Conservation (phyloP, 2,113 vertebrate species). For the Vicugna pacos region DNA sequence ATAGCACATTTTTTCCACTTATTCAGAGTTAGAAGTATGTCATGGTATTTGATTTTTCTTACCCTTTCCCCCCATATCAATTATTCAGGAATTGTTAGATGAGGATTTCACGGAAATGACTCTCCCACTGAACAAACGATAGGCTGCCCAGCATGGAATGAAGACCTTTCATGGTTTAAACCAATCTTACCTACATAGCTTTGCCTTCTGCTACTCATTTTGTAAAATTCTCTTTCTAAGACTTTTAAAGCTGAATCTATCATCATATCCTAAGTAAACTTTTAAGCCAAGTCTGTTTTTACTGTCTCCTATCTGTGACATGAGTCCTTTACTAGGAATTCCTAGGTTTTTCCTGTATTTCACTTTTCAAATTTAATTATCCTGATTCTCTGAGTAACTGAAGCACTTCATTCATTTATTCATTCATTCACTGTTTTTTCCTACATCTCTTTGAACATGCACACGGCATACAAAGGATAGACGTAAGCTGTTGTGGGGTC, state of each 20-base stretch:
- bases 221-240: neutral
- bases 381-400: neutral
- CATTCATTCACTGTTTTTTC: neutral
- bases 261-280: neutral
- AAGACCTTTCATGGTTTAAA: neutral
- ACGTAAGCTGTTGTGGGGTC: neutral
- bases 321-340: neutral
- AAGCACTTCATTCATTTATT: neutral
- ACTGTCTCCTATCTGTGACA: neutral
- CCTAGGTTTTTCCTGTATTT: neutral
- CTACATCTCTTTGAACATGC: neutral
- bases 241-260: neutral
- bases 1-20: neutral
- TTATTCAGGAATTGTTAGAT: neutral
- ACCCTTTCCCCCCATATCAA: rapidly evolving
- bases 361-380: neutral
- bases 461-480: neutral
- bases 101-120: neutral
- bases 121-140: neutral
- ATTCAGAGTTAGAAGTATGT: neutral
- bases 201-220: neutral
- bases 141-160: neutral
- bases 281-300: neutral
- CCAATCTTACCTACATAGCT: neutral
- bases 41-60: neutral